phyloP scores from a whole-genome alignment of 64 coral and sea anemone genomes.

The Actinia tenebrosa region DNA sequence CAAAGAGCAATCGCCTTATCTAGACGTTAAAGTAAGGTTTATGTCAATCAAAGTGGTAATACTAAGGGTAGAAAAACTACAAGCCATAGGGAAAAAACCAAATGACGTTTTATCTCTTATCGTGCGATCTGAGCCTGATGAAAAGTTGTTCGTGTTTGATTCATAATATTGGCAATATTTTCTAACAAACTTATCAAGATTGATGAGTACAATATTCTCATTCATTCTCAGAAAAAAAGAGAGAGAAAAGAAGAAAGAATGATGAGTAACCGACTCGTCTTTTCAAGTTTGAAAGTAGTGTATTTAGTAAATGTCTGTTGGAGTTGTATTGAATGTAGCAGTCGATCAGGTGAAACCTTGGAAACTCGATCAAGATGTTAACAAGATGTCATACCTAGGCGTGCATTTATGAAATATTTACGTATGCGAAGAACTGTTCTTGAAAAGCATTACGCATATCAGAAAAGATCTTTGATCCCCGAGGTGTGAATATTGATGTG shows the following conservation, averaged over 20 bases:
- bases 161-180: constrained; percentile 32
- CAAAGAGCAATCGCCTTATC: constrained; percentile 25
- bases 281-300: constrained; percentile 13
- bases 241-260: neutral
- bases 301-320: neutral
- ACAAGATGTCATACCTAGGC: constrained; percentile 29
- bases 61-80: constrained; percentile 1
- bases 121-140: constrained; percentile 23
- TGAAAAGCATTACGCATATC: constrained; percentile 26
- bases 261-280: neutral
- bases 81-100: constrained; percentile 15
- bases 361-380: constrained; percentile 25
- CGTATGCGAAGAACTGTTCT: constrained; percentile 1
- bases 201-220: constrained; percentile 6
- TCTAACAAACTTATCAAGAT: constrained; percentile 24
- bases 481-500: constrained; percentile 34
- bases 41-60: constrained; percentile 24
- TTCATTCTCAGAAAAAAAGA: neutral
- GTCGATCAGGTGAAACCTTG: neutral
- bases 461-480: constrained; percentile 7
- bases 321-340: neutral
- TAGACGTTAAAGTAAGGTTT: constrained; percentile 14
- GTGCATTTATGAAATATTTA: constrained; percentile 38
- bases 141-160: constrained; percentile 22
- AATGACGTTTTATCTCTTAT: constrained; percentile 21